A percentile compares a stretch with the other conserved stretches of the same genome.
phyloP scores from a whole-genome alignment of 2,888 invertebrate species.

The Argyra leucocephala region DNA sequence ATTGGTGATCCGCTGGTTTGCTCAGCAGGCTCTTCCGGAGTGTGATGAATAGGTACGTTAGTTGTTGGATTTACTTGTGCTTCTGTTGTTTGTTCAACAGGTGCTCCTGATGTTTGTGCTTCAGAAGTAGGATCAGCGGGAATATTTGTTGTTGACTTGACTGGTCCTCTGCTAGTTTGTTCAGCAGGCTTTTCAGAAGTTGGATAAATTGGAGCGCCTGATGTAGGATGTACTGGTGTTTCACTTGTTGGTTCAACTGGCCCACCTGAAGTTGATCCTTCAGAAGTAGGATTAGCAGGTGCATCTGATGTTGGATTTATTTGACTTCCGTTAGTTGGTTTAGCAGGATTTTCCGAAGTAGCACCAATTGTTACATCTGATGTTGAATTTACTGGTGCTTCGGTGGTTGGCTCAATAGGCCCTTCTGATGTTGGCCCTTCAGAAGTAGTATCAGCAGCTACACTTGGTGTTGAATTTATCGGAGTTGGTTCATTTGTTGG shows the following conservation, averaged over 20 bases:
- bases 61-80: no score
- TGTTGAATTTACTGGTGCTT: slow-evolving; percentile 14
- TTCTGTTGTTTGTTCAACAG: neutral
- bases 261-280: no score
- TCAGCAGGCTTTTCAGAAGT: neutral
- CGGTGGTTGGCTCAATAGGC: slow-evolving; percentile 13
- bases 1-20: neutral
- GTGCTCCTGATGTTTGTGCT: neutral
- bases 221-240: neutral
- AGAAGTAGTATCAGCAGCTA: slow-evolving; percentile 11
- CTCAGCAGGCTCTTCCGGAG: neutral
- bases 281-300: neutral
- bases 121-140: neutral
- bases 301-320: slow-evolving; percentile 4
- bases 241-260: neutral
- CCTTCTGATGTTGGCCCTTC: slow-evolving; percentile 4
- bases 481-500: no score
- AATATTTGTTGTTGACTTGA: neutral
- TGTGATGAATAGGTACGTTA: no score
- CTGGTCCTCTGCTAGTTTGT: no score
- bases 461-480: slow-evolving; percentile 12
- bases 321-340: neutral
- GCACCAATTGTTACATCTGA: slow-evolving; percentile 8
- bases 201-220: neutral
- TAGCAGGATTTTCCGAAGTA: slow-evolving; percentile 11